These are phyloP conservation scores for Phylloscopus trochilus DNA, from an alignment of 2,113 vertebrate species.

Conservation along the genomic window DNA sequence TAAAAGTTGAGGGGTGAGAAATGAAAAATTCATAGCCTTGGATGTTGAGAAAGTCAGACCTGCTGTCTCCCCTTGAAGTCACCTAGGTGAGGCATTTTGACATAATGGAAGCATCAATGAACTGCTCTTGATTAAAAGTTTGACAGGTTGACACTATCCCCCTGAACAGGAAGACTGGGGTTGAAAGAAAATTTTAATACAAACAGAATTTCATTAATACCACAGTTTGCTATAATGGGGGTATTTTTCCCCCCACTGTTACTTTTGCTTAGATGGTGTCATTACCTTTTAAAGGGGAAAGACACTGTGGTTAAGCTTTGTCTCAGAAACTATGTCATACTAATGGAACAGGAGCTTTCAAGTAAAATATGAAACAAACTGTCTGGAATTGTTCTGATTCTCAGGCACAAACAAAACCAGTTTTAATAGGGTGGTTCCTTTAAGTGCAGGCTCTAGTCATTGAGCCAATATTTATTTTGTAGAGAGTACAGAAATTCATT, in stretches of 20 bases:
- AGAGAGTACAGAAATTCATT: constrained; percentile 34
- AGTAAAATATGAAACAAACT: constrained; percentile 43
- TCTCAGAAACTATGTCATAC: constrained; percentile 34
- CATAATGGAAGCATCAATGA: constrained; percentile 64
- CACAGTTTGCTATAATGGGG: constrained; percentile 53
- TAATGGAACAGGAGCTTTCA: constrained; percentile 44
- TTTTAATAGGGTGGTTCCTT: constrained; percentile 11
- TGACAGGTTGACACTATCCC: constrained; percentile 68
- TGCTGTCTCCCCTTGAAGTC: constrained; percentile 60
- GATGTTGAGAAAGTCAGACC: constrained; percentile 37
- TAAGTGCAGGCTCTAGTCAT: neutral
- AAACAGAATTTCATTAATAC: constrained; percentile 75
- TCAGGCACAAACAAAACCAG: neutral
- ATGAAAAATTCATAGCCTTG: constrained; percentile 50
- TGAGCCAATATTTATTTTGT: neutral
- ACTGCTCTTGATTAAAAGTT: constrained; percentile 54
- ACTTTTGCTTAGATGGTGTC: constrained; percentile 43
- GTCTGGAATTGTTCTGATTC: constrained; percentile 8
- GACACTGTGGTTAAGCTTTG: constrained; percentile 22
- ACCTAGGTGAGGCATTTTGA: constrained; percentile 56
- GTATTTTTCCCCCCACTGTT: neutral
- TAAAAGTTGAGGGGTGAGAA: neutral
- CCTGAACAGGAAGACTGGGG: constrained; percentile 19
- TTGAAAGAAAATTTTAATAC: constrained; percentile 70
- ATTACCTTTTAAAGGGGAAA: constrained; percentile 48